Base-by-base conservation (phyloP, 2,113 vertebrate genomes). In the Elephas maximus region DNA sequence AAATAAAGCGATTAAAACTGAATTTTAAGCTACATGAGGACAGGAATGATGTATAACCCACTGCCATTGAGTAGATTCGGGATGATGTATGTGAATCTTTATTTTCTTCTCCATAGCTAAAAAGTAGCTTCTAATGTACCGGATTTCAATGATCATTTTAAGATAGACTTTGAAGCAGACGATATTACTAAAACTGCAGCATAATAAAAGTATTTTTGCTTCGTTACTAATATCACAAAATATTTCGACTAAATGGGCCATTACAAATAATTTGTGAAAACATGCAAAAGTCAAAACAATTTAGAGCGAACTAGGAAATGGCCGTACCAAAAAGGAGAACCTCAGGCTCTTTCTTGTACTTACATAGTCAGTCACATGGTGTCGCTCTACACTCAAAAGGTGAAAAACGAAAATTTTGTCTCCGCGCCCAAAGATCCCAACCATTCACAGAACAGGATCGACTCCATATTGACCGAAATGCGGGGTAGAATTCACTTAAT, bases 311-410 rank as follows among this genome's bases (percentile, higher is more conserved):
- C 51, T 0, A 8, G 9, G 5, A 86, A 79, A 30, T 7, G 33
- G 45, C 33, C 18, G 86, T 74, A 94, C 48, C 6, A 77, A 60
- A 85, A 95, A 89, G 53, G 84, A 91, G 53, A 93, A 92, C 26
- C 20, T 53, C 18, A 45, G 21, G 18, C 5, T 85, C 18, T 90
- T 71, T 91, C 69, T 91, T 97, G 83, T 84, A 97, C 88, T 88
- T 91, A 93, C 76, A 87, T 57, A 71, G 63, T 79, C 63, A 84
- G 90, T 88, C 94, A 92, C 90, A 79, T 95, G 93, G 94, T 92
- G 84, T 97, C 88, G 51, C 88, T 97, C 23, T 93, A 48, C 8
- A 69, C 92, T 73, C 51, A 95, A 73, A 95, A 94, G 81, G 85
- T 92, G 80, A 94, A 97, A 93, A 91, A 73, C 9, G 73, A 94